Base-by-base conservation (phyloP, 1,140 invertebrate genomes). In the Chlorops oryzae region DNA sequence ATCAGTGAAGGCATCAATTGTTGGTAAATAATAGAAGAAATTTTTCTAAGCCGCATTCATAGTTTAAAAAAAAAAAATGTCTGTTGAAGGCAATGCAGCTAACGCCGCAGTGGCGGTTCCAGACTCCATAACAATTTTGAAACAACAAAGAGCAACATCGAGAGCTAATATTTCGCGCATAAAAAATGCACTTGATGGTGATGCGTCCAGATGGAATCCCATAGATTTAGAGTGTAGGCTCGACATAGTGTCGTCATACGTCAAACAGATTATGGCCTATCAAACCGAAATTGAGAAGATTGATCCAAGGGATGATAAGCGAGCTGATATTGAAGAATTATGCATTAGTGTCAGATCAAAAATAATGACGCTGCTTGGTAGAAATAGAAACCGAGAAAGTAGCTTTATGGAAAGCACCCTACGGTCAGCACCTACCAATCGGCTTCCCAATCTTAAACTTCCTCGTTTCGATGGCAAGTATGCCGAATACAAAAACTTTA, bases 391-490 rank as follows among this genome's bases (percentile, higher is more conserved):
- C n/a, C 9, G n/a, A n/a, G n/a, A n/a, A n/a, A n/a, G n/a, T n/a
- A n/a, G n/a, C n/a, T n/a, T n/a, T n/a, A n/a, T n/a, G 13, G 12
- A 18, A 46, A 34, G 23, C 44, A 25, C 35, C 28, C 3, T n/a
- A n/a, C 18, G 24, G 5, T 5, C 28, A 35, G 20, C 15, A n/a
- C 44, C 2, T 35, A 47, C 25, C 22, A 38, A 20, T 47, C 34
- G 46, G 18, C 23, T 47, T 7, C 22, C 46, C 27, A 47, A 38
- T 39, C 37, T 38, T 32, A n/a, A 18, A 9, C 21, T 47, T 2
- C 46, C 46, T 25, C 37, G 39, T 25, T 38, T 47, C 17, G 39
- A 22, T 20, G 21, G 46, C 12, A 47, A 47, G 39, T 35, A 47
- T 47, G 20, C 28, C 17, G 32, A 47, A 10, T 47, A 47, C 22